Percentiles rank a stretch among this genome's conserved stretches.
phyloP scores from a whole-genome alignment of 2,113 vertebrate genomes.

The Coptodon bakossiorum region DNA sequence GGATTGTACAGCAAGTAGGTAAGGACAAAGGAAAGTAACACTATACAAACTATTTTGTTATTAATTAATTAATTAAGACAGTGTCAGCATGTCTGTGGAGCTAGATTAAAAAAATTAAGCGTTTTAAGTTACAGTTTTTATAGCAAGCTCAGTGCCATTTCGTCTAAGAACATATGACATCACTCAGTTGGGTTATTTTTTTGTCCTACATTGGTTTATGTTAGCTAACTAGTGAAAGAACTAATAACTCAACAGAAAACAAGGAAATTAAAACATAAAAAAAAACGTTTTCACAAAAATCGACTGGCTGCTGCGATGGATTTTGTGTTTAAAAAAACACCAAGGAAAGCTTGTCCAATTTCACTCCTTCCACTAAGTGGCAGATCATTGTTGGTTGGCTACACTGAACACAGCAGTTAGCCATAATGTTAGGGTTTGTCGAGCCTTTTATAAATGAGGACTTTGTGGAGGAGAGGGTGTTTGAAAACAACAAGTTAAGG shows the following conservation, averaged over 20 bases:
- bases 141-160: neutral
- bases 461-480: neutral
- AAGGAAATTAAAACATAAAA: neutral
- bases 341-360: neutral
- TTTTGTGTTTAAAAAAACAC: neutral
- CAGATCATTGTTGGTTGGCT: neutral
- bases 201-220: neutral
- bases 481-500: neutral
- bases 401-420: neutral
- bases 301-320: neutral
- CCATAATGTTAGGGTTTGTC: neutral
- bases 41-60: neutral
- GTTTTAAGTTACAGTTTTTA: neutral
- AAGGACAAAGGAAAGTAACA: neutral
- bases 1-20: neutral
- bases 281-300: neutral
- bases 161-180: neutral
- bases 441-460: neutral
- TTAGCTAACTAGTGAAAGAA: neutral
- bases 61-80: no score
- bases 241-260: neutral
- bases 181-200: neutral
- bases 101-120: neutral
- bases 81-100: neutral
- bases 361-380: neutral